These are phyloP conservation scores for Tenebrosternarchus preto DNA, from an alignment of 2,113 vertebrate species.

Conservation along the genomic window DNA sequence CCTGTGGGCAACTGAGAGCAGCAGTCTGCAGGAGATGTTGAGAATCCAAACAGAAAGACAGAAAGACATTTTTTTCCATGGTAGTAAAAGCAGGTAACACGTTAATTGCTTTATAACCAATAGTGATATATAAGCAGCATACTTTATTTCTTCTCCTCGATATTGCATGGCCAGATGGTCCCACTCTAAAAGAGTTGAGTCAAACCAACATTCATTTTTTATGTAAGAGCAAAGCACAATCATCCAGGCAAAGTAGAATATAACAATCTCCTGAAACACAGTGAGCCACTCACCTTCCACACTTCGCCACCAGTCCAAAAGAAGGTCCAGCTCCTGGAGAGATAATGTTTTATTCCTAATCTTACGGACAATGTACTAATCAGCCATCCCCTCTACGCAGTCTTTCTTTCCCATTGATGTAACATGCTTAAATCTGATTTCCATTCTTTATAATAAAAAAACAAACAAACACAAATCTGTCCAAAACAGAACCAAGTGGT, in stretches of 20 bases:
- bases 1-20: conserved; percentile 16
- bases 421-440: neutral
- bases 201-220: neutral
- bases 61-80: no score
- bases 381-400: no score
- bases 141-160: conserved; percentile 8
- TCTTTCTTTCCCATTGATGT: no score
- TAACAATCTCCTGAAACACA: neutral
- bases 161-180: neutral
- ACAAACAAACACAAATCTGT: neutral
- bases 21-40: conserved; percentile 10
- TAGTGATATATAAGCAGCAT: conserved; percentile 16
- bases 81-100: no score
- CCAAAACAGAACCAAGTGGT: neutral
- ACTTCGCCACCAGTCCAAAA: neutral
- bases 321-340: conserved; percentile 27
- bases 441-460: neutral
- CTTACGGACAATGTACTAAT: neutral
- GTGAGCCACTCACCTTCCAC: conserved; percentile 34
- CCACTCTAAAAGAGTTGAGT: conserved; percentile 46
- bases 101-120: no score
- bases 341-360: neutral
- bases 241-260: neutral
- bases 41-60: no score
- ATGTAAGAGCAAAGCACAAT: neutral